A percentile compares a stretch with the other conserved stretches of the same genome.
Conservation (phyloP, 2,113 vertebrate genomes). For the Ceuthmochares aereus region DNA sequence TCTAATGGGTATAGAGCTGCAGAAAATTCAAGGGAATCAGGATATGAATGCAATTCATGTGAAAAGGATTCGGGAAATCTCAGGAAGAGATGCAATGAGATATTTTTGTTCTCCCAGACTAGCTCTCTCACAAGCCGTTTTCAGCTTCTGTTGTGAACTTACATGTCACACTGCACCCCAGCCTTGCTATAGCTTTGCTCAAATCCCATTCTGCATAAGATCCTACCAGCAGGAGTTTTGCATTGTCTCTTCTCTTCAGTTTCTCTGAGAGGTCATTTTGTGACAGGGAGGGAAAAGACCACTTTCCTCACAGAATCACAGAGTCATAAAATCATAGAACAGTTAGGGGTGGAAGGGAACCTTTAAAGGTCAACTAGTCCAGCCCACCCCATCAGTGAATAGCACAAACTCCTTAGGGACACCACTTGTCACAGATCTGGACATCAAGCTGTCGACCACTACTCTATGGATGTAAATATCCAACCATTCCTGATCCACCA, state of each 20-base stretch:
- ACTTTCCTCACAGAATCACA: not conserved
- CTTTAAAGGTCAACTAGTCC: too few species aligned
- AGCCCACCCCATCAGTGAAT: too few species aligned
- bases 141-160: not conserved
- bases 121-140: not conserved
- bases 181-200: not conserved
- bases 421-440: too few species aligned
- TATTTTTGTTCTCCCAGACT: not conserved
- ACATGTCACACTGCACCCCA: accelerated
- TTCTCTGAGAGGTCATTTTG: not conserved
- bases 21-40: not conserved
- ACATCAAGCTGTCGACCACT: too few species aligned
- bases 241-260: not conserved
- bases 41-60: not conserved
- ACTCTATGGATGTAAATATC: too few species aligned
- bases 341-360: too few species aligned
- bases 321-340: too few species aligned
- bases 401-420: too few species aligned
- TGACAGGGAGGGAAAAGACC: not conserved
- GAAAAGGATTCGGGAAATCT: not conserved
- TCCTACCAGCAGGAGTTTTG: not conserved
- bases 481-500: too few species aligned
- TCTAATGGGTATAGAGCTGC: not conserved
- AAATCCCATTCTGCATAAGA: not conserved
- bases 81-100: not conserved